Percentiles rank a stretch among this genome's conserved stretches.
Conservation (phyloP, 2,113 vertebrate species). For the Vidua macroura region DNA sequence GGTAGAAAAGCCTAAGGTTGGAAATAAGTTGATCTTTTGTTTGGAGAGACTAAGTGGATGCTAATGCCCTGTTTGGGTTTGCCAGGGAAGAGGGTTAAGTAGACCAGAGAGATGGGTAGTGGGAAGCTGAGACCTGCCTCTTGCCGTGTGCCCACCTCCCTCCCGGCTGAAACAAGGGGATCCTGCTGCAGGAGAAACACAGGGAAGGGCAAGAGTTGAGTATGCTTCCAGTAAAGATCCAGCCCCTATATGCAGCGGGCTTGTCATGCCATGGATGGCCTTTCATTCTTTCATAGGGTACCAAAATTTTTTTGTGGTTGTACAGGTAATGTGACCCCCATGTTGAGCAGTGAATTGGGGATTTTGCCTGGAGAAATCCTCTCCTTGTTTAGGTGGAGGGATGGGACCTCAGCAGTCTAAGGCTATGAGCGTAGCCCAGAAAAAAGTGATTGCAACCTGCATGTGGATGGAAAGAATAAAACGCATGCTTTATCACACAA, state of each 20-base stretch:
- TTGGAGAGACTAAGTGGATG: background rate
- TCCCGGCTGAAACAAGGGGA: background rate
- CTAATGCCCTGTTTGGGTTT: background rate
- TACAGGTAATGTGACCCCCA: background rate
- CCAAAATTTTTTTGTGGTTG: background rate
- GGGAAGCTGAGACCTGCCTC: background rate
- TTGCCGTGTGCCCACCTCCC: fast-evolving
- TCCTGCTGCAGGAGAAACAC: fast-evolving
- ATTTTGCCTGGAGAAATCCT: background rate
- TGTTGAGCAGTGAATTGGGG: background rate
- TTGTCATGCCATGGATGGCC: background rate
- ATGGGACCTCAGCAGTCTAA: background rate
- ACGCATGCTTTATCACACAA: background rate
- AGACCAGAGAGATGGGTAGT: background rate
- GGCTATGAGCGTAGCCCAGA: background rate
- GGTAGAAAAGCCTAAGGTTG: background rate
- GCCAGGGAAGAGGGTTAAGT: background rate
- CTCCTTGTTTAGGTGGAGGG: background rate
- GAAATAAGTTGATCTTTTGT: fast-evolving
- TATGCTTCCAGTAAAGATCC: background rate
- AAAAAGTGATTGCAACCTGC: background rate
- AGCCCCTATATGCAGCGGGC: background rate
- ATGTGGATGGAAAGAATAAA: background rate
- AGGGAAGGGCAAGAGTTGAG: background rate
- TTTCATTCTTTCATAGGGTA: background rate